Conservation (phyloP, 2,113 vertebrate species). For the Equus przewalskii region DNA sequence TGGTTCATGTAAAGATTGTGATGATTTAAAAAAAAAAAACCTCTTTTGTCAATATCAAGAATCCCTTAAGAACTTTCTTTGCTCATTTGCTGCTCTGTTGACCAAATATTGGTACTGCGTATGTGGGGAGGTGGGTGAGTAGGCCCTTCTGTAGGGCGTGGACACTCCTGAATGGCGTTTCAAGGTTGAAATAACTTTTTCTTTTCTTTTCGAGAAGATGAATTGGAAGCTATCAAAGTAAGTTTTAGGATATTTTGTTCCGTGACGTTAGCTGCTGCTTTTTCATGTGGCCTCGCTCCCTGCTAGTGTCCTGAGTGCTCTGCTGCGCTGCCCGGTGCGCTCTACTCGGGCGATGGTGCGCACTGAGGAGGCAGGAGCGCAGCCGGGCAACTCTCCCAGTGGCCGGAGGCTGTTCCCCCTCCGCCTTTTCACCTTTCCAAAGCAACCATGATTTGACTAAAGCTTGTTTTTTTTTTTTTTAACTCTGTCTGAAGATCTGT, state of each 20-base stretch:
- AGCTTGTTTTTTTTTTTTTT: background rate
- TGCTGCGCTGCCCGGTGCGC: background rate
- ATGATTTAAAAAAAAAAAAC: background rate
- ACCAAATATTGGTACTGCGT: background rate
- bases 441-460: background rate
- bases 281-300: background rate
- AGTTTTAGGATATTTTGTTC: background rate
- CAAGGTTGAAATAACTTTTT: background rate
- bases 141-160: background rate
- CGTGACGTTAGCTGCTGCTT: background rate
- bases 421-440: background rate
- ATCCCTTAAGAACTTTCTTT: background rate
- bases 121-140: rapidly evolving
- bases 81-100: background rate
- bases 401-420: background rate
- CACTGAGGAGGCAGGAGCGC: background rate
- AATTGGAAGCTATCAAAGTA: background rate
- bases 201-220: background rate
- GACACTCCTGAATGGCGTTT: background rate
- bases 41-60: background rate
- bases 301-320: background rate
- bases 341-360: background rate
- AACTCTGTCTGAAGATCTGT: background rate
- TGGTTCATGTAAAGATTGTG: background rate
- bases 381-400: background rate